Percentiles rank a stretch among this genome's conserved stretches.
Conservation (phyloP, 2,113 vertebrate genomes). For the Rousettus leschenaultii region DNA sequence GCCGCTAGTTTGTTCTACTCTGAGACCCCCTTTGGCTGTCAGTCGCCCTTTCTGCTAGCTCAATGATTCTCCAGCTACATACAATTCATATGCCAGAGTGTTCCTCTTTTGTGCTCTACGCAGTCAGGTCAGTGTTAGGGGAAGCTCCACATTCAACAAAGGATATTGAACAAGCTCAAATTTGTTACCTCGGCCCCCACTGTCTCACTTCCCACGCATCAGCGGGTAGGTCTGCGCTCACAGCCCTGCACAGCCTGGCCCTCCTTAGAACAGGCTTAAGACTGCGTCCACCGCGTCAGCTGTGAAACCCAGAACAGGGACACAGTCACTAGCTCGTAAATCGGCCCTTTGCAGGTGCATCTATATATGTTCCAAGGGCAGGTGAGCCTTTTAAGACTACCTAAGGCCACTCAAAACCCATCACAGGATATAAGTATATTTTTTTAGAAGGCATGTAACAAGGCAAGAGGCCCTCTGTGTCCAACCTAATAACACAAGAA, state of each 20-base stretch:
- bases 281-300: background rate
- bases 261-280: background rate
- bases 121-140: background rate
- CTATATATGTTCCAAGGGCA: background rate
- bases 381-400: background rate
- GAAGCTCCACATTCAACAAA: background rate
- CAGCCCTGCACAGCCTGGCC: background rate
- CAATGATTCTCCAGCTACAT: background rate
- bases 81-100: background rate
- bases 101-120: background rate
- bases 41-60: background rate
- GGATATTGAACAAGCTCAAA: background rate
- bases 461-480: background rate
- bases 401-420: background rate
- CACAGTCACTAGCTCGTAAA: background rate
- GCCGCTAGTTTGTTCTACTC: background rate
- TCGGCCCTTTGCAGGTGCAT: background rate
- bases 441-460: background rate
- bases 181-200: background rate
- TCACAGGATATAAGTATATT: background rate
- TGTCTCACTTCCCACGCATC: background rate
- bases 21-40: background rate
- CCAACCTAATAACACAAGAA: background rate
- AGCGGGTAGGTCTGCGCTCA: rapidly evolving
- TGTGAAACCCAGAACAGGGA: background rate